phyloP scores from a whole-genome alignment of 2,113 vertebrate species.

The Serilophus lunatus region DNA sequence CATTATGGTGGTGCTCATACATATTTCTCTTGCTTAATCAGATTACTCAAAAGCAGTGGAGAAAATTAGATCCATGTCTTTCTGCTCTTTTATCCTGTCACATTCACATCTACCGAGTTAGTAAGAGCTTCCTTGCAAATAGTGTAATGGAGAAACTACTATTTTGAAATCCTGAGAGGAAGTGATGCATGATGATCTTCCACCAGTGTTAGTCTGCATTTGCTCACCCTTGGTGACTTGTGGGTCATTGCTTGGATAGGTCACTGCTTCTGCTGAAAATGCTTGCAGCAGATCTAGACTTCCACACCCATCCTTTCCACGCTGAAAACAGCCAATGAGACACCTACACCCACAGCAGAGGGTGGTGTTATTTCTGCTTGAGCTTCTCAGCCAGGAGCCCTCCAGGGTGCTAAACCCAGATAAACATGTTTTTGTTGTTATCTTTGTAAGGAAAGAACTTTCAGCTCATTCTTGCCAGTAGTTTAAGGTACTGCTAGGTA shows the following conservation, averaged over 20 bases:
- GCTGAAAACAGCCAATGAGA: background rate
- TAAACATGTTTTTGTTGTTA: background rate
- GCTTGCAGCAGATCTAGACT: background rate
- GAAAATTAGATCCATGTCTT: background rate
- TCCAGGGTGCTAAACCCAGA: background rate
- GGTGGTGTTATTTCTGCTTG: background rate
- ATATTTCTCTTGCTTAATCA: background rate
- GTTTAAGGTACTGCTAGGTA: background rate
- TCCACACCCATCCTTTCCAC: background rate
- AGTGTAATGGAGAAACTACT: background rate
- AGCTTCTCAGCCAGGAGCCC: background rate
- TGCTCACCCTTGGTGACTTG: background rate
- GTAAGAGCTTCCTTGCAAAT: background rate
- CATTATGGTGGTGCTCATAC: background rate
- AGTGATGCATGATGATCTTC: background rate
- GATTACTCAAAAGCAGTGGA: background rate
- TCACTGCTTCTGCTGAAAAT: background rate
- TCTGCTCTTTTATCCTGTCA: background rate
- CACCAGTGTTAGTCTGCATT: background rate
- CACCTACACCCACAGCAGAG: rapidly evolving
- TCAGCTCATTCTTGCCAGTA: background rate
- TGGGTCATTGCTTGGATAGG: background rate
- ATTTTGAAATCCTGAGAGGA: constrained; percentile 19
- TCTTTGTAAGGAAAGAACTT: background rate
- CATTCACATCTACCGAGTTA: background rate